Evolutionary conservation across 2,888 invertebrate species (phyloP), one percentile per base, ranked within the genome.

Genomic region (Heteromyza rotundicornis): DNA sequence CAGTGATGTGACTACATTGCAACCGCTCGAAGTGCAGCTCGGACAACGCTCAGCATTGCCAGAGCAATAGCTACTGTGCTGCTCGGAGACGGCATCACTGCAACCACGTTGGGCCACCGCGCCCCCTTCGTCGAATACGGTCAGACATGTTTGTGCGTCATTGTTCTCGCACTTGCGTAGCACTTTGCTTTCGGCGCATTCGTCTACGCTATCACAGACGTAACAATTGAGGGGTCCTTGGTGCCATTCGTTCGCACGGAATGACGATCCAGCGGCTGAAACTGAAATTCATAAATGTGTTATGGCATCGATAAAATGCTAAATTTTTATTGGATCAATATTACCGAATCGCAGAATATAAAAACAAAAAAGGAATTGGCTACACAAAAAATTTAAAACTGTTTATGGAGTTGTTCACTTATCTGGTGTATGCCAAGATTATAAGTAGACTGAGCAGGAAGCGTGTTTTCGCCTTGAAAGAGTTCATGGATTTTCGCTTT

Each of bases 61-160:
- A 2, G 14, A 40, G 57, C 69, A 69, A 40, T 64, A 67, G 2
- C 7, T 57, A 5, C 17, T 40, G 19, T 65, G 19, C n/a, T 8
- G 12, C n/a, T 8, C 16, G 2, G 19, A 2, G 1, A 69, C 49
- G 2, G 22, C 47, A 52, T 76, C 70, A 19, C 71, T 73, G 69
- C 79, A 79, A 10, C 80, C 79, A 1, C 80, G 71, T n/a, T 69
- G 67, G 0, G 66, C 54, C 2, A 80, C 77, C 1, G 59, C 49
- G 1, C 68, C 72, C 2, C 44, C 36, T 24, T 59, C 59, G 51
- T 64, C 64, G 22, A 78, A 74, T 2, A 75, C 69, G 8, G 73
- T 75, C 40, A 74, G 51, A 47, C 79, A 79, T 16, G 67, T 68
- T 52, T 78, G 76, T 2, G 64, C 69, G 32, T 67, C 64, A 32